Evolutionary conservation across 2,797 vertebrate genomes (phyloP), one percentile per base, ranked within the genome.

Genomic region (Mus spretus): DNA sequence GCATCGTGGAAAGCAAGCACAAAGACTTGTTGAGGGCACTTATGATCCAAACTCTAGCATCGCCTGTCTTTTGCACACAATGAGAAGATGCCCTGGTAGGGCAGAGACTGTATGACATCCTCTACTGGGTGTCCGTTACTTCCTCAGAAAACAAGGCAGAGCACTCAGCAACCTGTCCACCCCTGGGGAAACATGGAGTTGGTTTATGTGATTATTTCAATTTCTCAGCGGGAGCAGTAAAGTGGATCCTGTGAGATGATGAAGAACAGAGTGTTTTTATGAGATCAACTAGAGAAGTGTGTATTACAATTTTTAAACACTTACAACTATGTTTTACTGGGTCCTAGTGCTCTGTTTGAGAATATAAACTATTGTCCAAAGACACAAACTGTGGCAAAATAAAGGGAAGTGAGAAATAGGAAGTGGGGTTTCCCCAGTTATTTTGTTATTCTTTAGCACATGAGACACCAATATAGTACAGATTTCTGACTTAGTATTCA

Each of bases 341-440:
- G 6, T 72, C 89, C 85, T 59, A 50, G 50, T 82, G 70, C 65
- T 80, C 95, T 82, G 63, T 37, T 96, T 96, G 50, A 89, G 80
- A 85, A 79, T 89, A 47, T 90, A 63, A 63, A 75, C 72, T 70
- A 22, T 37, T 92, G 6, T 65, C 95, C 91, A 22, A 86, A 96
- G 84, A n/a, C 4, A 91, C 59, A 82, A 95, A 92, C 94, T 84
- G 53, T 55, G 95, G 34, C 53, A 47, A 59, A 50, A 93, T 85
- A 87, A 96, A 89, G 93, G 85, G 72, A 92, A 89, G 47, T 50
- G 75, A 94, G 84, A 94, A 90, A 22, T 86, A 79, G 86, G 55
- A 92, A 85, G 22, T 79, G 13, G 57, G 44, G 20, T 86, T 91
- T 55, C 26, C 67, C 89, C 53, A 75, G 47, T 79, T 88, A 63